Evolutionary conservation across 1,140 invertebrate genomes (phyloP).

Genomic region (Camponotus pennsylvanicus): DNA sequence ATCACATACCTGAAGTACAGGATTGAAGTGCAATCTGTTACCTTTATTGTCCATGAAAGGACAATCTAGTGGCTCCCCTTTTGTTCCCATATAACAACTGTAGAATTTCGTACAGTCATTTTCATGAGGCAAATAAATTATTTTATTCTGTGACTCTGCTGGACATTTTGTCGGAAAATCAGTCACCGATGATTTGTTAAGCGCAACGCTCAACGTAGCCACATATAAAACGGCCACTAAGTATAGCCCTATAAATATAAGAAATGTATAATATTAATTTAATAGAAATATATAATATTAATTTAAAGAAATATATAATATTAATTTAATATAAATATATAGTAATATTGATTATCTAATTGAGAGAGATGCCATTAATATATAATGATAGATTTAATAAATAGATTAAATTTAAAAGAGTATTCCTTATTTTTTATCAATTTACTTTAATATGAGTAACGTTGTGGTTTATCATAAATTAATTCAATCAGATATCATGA

Average conservation of each 20-base stretch:
- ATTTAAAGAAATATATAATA: not conserved
- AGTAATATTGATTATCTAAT: not conserved
- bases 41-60: conserved; percentile 64
- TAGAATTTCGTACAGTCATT: conserved; percentile 77
- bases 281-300: too few species aligned
- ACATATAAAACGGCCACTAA: not conserved
- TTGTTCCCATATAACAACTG: conserved; percentile 67
- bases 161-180: conserved; percentile 58
- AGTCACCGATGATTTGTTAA: not conserved
- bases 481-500: too few species aligned
- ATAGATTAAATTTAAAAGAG: not conserved
- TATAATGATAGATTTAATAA: too few species aligned
- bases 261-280: not conserved
- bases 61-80: not conserved
- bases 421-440: too few species aligned
- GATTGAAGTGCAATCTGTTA: conserved; percentile 80
- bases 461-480: too few species aligned
- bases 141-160: not conserved
- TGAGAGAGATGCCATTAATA: not conserved
- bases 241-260: conserved; percentile 10
- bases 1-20: conserved; percentile 77
- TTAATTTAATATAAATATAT: too few species aligned
- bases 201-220: not conserved
- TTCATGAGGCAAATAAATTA: conserved; percentile 68
- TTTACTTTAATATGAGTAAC: too few species aligned